Evolutionary conservation across 1,140 invertebrate species (phyloP).

Genomic region (Andricus grossulariae): DNA sequence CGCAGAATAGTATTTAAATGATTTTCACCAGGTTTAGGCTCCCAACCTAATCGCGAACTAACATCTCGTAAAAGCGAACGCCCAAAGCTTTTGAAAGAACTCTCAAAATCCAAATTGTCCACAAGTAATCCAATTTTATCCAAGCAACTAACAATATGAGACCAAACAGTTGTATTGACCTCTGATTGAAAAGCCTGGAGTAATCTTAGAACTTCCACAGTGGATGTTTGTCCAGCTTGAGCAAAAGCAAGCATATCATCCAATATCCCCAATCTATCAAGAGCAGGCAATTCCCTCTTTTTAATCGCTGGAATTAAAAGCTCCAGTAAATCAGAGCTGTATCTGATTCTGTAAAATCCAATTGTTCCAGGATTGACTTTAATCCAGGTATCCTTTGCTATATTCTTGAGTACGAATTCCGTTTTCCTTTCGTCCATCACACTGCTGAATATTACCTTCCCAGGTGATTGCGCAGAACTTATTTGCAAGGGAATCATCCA

Average conservation of each 20-base stretch:
- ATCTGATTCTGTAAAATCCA: constrained; percentile 92
- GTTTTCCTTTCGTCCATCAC: constrained; percentile 82
- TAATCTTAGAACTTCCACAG: constrained; percentile 74
- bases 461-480: constrained; percentile 83
- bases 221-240: constrained; percentile 75
- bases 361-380: constrained; percentile 91
- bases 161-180: constrained; percentile 80
- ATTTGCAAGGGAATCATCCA: constrained; percentile 95
- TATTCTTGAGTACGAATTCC: constrained; percentile 82
- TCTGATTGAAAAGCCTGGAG: constrained; percentile 76
- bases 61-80: constrained; percentile 71
- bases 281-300: constrained; percentile 82
- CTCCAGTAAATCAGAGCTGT: constrained; percentile 87
- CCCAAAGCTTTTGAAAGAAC: constrained; percentile 74
- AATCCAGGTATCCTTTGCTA: constrained; percentile 87
- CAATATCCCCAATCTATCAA: constrained; percentile 82
- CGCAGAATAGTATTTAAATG: constrained; percentile 77
- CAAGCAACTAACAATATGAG: constrained; percentile 64
- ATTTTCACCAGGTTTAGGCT: constrained; percentile 66
- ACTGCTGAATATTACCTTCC: constrained; percentile 78
- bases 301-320: constrained; percentile 88
- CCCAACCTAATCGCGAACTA: constrained; percentile 75
- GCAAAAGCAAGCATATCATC: constrained; percentile 82
- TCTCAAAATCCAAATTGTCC: constrained; percentile 32
- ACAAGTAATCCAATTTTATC: neutral